Base-by-base conservation (phyloP, 2,888 invertebrate genomes). In the Dyspetes luteomarginatus region DNA sequence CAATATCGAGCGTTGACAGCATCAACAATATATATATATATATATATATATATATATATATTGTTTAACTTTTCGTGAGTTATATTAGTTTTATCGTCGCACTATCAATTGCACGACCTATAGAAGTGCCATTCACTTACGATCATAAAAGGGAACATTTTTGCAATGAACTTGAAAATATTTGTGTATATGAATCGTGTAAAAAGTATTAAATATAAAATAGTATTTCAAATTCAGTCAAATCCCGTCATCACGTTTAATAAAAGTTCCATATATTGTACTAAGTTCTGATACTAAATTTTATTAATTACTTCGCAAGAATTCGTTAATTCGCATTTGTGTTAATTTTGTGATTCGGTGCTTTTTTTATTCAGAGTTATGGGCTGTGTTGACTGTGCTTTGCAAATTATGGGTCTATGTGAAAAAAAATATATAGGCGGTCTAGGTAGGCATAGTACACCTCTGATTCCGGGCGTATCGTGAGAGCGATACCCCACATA, bases 401-500 rank as follows among this genome's bases (percentile, higher is more conserved):
- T 15, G 58, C 24, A 58, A 67, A 56, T 72, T 43, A 56, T 65
- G 58, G 24, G 36, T 36, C 22, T 22, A 72, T 65, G 24, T 17
- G 24, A 24, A 65, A 72, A 65, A 72, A n/a, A n/a, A n/a, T n/a
- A n/a, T n/a, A 50, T 69, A 36, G 30, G 30, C 36, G 5, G 30
- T 65, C 48, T 26, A 48, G 56, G 55, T 43, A 43, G 73, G 67
- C 67, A 62, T 64, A 64, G 64, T 60, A 67, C 67, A 78, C 48
- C 28, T 19, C 77, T 48, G 69, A 64, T 62, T 71, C 26, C 65
- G 58, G 65, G 65, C 72, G 67, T 78, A 67, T 65, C 67, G 72
- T 36, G 71, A 65, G 41, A 56, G 65, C 65, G 78, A 78, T 78
- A 72, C 41, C 56, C 78, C 72, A 78, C 78, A 78, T 58, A 60